Percentiles rank a stretch among this genome's conserved stretches.
phyloP scores from a whole-genome alignment of 2,888 invertebrate genomes.

The Clostera curtula region DNA sequence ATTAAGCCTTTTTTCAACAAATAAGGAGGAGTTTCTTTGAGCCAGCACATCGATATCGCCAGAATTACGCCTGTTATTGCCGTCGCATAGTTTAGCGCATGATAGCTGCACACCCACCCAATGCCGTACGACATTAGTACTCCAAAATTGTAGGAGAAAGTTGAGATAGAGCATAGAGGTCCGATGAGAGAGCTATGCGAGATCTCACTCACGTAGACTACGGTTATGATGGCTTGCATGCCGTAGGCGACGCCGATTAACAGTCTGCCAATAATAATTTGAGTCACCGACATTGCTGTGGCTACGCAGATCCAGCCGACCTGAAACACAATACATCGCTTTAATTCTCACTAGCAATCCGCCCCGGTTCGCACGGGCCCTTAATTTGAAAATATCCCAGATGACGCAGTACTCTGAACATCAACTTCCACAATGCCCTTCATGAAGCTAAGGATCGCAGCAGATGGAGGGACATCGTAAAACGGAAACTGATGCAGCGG shows the following conservation, averaged over 20 bases:
- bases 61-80: conserved; percentile 18
- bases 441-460: too few species aligned
- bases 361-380: too few species aligned
- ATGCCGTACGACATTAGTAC: conserved; percentile 23
- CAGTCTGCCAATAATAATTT: conserved; percentile 54
- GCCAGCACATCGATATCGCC: conserved; percentile 16
- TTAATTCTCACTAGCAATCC: too few species aligned
- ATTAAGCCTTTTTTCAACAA: conserved; percentile 26
- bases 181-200: conserved; percentile 23
- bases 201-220: conserved; percentile 72
- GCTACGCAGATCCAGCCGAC: conserved; percentile 29
- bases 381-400: too few species aligned
- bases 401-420: too few species aligned
- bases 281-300: conserved; percentile 21
- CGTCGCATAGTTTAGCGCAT: conserved; percentile 26
- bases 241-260: conserved; percentile 61
- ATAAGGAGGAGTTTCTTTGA: conserved; percentile 31
- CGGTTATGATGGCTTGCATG: conserved; percentile 44
- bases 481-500: too few species aligned
- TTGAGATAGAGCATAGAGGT: conserved; percentile 11
- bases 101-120: conserved; percentile 34
- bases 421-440: too few species aligned
- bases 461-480: too few species aligned
- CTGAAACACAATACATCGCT: too few species aligned
- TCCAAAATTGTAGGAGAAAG: conserved; percentile 23